phyloP scores from a whole-genome alignment of 2,888 invertebrate species.

The Bimastos eiseni region DNA sequence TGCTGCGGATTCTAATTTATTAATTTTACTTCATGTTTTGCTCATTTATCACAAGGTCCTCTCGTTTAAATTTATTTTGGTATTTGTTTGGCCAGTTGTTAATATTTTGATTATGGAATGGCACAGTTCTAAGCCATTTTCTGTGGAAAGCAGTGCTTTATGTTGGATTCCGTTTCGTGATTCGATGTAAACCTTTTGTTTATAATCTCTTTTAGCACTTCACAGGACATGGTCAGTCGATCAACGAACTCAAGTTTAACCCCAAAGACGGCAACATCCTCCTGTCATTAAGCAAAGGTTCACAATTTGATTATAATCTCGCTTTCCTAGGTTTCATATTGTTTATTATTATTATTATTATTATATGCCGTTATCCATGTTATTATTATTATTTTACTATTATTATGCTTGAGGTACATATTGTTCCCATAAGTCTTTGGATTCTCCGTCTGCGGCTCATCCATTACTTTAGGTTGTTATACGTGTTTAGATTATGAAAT shows the following conservation, averaged over 20 bases:
- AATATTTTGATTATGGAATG: background rate
- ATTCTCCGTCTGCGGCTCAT: no score
- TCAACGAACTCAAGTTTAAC: constrained; percentile 90
- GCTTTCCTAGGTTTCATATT: no score
- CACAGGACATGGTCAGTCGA: constrained; percentile 81
- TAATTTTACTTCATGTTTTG: background rate
- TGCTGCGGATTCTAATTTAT: background rate
- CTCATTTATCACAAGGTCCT: background rate
- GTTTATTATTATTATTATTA: no score
- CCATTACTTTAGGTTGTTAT: no score
- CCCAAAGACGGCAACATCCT: constrained; percentile 85
- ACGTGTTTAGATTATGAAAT: no score
- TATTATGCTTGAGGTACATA: no score
- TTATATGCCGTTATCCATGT: background rate
- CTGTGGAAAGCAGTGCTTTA: background rate
- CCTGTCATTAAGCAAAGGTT: constrained; percentile 85
- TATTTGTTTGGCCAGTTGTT: background rate
- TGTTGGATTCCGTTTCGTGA: background rate
- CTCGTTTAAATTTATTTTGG: background rate
- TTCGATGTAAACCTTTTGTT: background rate
- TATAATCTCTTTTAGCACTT: constrained; percentile 55
- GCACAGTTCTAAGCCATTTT: no score
- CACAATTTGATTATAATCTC: background rate
- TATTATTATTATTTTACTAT: no score
- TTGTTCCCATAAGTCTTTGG: no score